These are phyloP conservation scores for Syrista parreyssii DNA, from an alignment of 2,888 invertebrate genomes.

Conservation along the genomic window DNA sequence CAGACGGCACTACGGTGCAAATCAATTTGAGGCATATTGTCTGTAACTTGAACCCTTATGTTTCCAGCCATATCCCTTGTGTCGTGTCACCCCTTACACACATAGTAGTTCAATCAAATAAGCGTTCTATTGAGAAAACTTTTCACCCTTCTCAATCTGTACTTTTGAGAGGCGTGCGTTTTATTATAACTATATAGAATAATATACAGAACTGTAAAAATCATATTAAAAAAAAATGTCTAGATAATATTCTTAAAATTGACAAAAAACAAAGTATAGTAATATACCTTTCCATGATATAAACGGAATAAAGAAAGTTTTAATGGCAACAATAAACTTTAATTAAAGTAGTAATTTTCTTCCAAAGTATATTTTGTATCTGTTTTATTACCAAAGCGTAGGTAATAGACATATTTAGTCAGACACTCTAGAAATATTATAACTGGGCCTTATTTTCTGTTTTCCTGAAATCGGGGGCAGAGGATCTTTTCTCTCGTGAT, in stretches of 20 bases:
- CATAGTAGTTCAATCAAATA: neutral
- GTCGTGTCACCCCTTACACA: neutral
- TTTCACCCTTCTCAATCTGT: neutral
- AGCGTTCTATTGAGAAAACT: neutral
- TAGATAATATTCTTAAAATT: neutral
- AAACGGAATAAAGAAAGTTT: too few species aligned
- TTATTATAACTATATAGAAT: neutral
- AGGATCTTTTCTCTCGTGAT: neutral
- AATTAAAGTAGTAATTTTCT: neutral
- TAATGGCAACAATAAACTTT: too few species aligned
- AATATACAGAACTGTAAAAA: neutral
- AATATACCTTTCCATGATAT: too few species aligned
- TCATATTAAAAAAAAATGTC: neutral
- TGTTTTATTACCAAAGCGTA: too few species aligned
- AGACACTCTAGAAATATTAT: too few species aligned
- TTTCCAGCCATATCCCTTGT: neutral
- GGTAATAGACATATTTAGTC: too few species aligned
- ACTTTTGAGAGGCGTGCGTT: neutral
- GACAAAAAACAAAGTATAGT: too few species aligned
- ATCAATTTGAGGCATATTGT: slow-evolving; percentile 22
- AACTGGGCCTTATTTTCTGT: too few species aligned
- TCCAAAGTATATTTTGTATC: too few species aligned
- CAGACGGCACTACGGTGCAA: neutral
- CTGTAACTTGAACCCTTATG: slow-evolving; percentile 3
- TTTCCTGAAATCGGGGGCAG: too few species aligned